A percentile compares a stretch with the other conserved stretches of the same genome.
Conservation (phyloP, 1,140 invertebrate genomes). For the Drosophila eugracilis region DNA sequence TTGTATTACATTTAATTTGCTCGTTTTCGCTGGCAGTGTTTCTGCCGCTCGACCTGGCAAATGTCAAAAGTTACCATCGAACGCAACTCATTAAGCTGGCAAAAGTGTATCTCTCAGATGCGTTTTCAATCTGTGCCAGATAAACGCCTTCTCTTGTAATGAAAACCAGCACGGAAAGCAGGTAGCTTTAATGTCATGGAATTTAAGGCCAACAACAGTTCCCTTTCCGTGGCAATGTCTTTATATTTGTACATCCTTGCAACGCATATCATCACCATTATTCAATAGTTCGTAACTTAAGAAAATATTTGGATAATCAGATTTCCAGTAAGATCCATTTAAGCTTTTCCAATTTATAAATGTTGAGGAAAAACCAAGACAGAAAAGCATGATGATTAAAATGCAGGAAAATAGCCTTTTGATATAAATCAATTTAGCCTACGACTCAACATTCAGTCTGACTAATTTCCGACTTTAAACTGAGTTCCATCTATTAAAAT, state of each 20-base stretch:
- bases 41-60: conserved; percentile 37
- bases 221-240: too few relatives aligned
- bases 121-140: conserved; percentile 37
- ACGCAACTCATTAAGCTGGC: conserved; percentile 67
- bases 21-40: conserved; percentile 29
- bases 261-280: too few relatives aligned
- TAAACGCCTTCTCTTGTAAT: conserved; percentile 25
- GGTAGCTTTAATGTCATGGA: not conserved
- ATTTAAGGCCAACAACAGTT: not conserved
- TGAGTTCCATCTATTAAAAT: conserved; percentile 15
- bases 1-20: conserved; percentile 67
- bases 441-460: not conserved
- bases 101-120: conserved; percentile 25
- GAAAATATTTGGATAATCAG: too few relatives aligned
- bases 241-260: too few relatives aligned
- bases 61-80: conserved; percentile 73
- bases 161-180: conserved; percentile 12
- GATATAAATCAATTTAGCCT: not conserved
- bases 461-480: conserved; percentile 7
- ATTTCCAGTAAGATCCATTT: too few relatives aligned
- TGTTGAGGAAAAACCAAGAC: too few relatives aligned
- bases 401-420: not conserved
- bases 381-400: not conserved
- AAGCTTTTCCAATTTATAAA: too few relatives aligned
- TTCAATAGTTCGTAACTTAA: too few relatives aligned